phyloP scores from a whole-genome alignment of 2,888 invertebrate genomes.

The Drosophila borborema region DNA sequence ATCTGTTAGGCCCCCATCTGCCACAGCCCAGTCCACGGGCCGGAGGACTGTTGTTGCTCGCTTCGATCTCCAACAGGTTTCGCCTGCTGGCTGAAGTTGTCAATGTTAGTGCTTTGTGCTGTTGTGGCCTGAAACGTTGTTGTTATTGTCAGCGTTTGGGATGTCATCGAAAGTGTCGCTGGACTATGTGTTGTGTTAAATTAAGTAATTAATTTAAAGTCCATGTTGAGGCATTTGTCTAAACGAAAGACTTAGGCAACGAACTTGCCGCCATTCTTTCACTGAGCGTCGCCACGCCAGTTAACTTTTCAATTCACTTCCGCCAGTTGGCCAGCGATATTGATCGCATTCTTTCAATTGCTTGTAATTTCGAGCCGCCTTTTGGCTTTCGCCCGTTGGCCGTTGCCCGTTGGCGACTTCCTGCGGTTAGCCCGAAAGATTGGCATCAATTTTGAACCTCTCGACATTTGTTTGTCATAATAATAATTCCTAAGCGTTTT shows the following conservation, averaged over 20 bases:
- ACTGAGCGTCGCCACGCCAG: conserved; percentile 48
- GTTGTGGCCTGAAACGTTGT: conserved; percentile 57
- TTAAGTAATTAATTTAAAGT: conserved; percentile 80
- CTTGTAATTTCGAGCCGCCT: conserved; percentile 57
- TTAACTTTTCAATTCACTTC: conserved; percentile 69
- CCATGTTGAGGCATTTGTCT: conserved; percentile 72
- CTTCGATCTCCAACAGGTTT: conserved; percentile 66
- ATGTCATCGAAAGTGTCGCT: conserved; percentile 73
- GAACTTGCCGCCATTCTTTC: conserved; percentile 58
- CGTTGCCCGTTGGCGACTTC: conserved; percentile 52
- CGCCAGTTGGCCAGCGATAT: conserved; percentile 61
- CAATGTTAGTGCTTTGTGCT: conserved; percentile 74
- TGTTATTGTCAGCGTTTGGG: conserved; percentile 43
- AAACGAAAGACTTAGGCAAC: conserved; percentile 74
- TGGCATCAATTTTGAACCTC: conserved; percentile 69
- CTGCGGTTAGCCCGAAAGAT: conserved; percentile 61
- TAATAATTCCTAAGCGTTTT: conserved; percentile 78
- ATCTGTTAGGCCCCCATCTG: conserved; percentile 81
- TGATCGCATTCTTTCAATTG: conserved; percentile 67
- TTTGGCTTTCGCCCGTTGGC: background rate
- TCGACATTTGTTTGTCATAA: conserved; percentile 75
- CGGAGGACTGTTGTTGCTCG: conserved; percentile 15
- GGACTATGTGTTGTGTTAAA: conserved; percentile 73
- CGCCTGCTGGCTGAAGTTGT: conserved; percentile 49
- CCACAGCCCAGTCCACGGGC: conserved; percentile 7